phyloP scores from a whole-genome alignment of 2,797 vertebrate genomes.

The Macroramphosus scolopax region DNA sequence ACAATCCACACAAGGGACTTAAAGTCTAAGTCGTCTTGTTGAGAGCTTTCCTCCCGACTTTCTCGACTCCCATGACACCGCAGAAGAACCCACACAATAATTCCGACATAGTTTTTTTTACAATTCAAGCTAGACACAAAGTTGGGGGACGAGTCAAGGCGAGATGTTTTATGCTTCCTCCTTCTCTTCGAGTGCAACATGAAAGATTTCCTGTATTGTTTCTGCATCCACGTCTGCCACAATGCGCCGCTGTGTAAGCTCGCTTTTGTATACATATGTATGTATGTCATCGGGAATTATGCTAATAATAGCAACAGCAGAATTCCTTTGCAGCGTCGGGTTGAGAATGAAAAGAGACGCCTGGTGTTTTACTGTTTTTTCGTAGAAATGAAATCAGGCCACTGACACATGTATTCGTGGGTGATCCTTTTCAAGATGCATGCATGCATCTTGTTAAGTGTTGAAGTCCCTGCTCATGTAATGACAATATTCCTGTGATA shows the following conservation, averaged over 20 bases:
- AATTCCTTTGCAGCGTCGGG: too few relatives aligned
- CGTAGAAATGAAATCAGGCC: too few relatives aligned
- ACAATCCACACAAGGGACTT: conserved; percentile 61
- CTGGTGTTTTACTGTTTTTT: too few relatives aligned
- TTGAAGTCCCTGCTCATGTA: too few relatives aligned
- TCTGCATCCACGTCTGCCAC: conserved; percentile 11
- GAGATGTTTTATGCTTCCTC: too few relatives aligned
- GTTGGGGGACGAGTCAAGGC: conserved; percentile 35
- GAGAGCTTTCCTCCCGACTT: conserved; percentile 49
- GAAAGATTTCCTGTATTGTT: too few relatives aligned
- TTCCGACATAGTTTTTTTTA: conserved; percentile 36
- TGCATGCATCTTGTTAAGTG: too few relatives aligned
- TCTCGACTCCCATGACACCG: conserved; percentile 48
- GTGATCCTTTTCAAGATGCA: too few relatives aligned
- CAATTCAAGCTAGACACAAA: conserved; percentile 29
- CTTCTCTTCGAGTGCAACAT: too few relatives aligned
- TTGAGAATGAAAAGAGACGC: too few relatives aligned
- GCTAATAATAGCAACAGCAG: conserved; percentile 1
- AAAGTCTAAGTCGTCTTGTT: conserved; percentile 43
- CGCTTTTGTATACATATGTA: conserved; percentile 2
- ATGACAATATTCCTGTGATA: not conserved
- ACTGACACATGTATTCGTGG: not conserved
- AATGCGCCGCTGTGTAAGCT: conserved; percentile 2
- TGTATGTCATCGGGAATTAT: conserved; percentile 1
- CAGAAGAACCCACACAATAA: conserved; percentile 51